phyloP scores from a whole-genome alignment of 2,797 vertebrate species.

The Dendrocincla tyrannina region DNA sequence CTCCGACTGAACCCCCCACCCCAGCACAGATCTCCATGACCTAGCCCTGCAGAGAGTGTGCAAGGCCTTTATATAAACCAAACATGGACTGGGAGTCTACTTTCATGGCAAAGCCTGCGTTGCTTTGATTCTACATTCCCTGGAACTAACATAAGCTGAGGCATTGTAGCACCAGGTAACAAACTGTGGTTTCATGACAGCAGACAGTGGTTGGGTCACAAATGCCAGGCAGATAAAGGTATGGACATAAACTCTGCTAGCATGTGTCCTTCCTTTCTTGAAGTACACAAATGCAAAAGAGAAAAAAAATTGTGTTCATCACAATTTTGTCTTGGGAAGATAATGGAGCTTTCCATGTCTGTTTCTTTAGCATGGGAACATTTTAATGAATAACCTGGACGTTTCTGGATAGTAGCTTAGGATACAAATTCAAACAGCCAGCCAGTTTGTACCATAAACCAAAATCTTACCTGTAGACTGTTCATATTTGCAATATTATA shows the following conservation, averaged over 20 bases:
- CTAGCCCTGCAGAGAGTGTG: not conserved
- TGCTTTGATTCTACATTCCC: not conserved
- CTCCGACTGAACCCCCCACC: not conserved
- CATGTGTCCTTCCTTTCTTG: not conserved
- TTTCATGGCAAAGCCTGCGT: accelerated
- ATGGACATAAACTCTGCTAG: not conserved
- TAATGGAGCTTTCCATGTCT: not conserved
- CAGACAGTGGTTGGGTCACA: not conserved
- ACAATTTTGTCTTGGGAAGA: not conserved
- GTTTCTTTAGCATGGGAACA: not conserved
- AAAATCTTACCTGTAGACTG: not conserved
- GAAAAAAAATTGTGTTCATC: not conserved
- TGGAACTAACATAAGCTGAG: not conserved
- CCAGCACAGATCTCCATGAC: not conserved
- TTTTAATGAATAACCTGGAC: not conserved
- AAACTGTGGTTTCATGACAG: not conserved
- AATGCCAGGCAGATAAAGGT: not conserved
- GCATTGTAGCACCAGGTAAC: not conserved
- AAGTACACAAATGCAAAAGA: not conserved
- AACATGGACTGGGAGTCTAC: not conserved
- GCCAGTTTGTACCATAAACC: not conserved
- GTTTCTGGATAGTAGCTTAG: not conserved
- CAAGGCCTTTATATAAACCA: not conserved
- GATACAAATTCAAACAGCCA: not conserved
- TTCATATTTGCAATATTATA: not conserved